A percentile compares a stretch with the other conserved stretches of the same genome.
These are phyloP conservation scores for Actenoides lindsayi DNA, from an alignment of 2,113 vertebrate genomes.

Conservation along the genomic window DNA sequence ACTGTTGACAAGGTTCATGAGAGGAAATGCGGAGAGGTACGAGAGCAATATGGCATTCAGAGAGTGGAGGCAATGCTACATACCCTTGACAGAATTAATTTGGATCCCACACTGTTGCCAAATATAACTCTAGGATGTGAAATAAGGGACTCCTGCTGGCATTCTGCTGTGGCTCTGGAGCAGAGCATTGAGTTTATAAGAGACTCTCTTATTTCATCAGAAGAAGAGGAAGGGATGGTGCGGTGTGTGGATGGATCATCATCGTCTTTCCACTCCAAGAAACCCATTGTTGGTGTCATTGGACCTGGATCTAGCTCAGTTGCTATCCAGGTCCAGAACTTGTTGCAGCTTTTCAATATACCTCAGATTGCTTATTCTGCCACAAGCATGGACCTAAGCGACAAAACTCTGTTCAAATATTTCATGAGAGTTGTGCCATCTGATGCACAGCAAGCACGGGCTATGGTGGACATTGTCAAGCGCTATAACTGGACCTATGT, in stretches of 20 bases:
- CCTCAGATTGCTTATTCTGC: constrained; percentile 99
- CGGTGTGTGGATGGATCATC: constrained; percentile 88
- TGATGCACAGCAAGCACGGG: constrained; percentile 94
- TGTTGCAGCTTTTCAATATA: constrained; percentile 99
- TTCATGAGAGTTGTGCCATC: constrained; percentile 99
- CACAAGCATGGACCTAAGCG: constrained; percentile 98
- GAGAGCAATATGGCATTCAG: constrained; percentile 98
- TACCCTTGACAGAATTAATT: constrained; percentile 94
- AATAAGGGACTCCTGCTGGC: constrained; percentile 98
- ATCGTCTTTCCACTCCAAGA: constrained; percentile 90
- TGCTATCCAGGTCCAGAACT: constrained; percentile 98
- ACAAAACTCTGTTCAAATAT: constrained; percentile 97
- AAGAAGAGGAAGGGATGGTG: constrained; percentile 89
- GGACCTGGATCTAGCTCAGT: constrained; percentile 98
- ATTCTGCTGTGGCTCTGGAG: constrained; percentile 95
- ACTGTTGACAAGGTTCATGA: constrained; percentile 97
- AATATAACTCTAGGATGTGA: constrained; percentile 96
- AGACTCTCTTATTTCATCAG: constrained; percentile 92
- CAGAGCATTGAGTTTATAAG: constrained; percentile 99
- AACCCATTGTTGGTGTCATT: constrained; percentile 97
- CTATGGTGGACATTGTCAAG: constrained; percentile 99
- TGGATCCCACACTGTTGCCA: constrained; percentile 88
- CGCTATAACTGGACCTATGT: constrained; percentile 99
- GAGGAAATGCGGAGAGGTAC: constrained; percentile 94
- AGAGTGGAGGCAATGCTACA: constrained; percentile 98